Conservation (phyloP, 1,140 invertebrate genomes). For the Aethina tumida region DNA sequence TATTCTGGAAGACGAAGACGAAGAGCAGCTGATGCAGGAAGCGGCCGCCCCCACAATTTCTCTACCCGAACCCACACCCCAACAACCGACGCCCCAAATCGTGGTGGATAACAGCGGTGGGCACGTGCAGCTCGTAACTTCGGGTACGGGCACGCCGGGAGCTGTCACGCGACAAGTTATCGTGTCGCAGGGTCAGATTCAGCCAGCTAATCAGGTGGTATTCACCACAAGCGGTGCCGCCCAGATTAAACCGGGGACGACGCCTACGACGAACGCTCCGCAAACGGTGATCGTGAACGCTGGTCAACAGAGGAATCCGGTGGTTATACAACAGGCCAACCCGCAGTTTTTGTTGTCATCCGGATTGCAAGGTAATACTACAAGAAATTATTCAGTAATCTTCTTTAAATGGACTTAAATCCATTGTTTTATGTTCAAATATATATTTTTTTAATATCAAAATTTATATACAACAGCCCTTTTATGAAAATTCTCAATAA, state of each 20-base stretch:
- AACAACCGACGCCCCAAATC: slow-evolving; percentile 23
- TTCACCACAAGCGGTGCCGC: slow-evolving; percentile 17
- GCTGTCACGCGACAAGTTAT: slow-evolving; percentile 33
- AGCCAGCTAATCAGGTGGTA: slow-evolving; percentile 19
- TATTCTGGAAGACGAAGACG: slow-evolving; percentile 57
- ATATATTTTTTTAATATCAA: too few relatives aligned
- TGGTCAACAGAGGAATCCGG: slow-evolving; percentile 31
- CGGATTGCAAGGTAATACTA: slow-evolving; percentile 27
- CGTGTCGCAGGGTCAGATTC: slow-evolving; percentile 31
- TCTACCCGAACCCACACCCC: slow-evolving; percentile 12
- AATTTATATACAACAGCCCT: too few relatives aligned
- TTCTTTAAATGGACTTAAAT: too few relatives aligned
- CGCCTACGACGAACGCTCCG: slow-evolving; percentile 1
- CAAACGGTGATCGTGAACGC: slow-evolving; percentile 39
- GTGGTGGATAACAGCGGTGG: slow-evolving; percentile 27
- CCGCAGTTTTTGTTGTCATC: slow-evolving; percentile 29
- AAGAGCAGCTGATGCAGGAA: slow-evolving; percentile 40
- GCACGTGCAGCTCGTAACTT: slow-evolving; percentile 26
- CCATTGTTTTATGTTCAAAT: too few relatives aligned
- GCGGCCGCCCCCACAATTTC: slow-evolving; percentile 21
- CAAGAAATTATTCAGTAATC: too few relatives aligned
- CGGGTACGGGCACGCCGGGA: too few relatives aligned
- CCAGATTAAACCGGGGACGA: slow-evolving; percentile 19
- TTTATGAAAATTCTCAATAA: too few relatives aligned
- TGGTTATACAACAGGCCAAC: slow-evolving; percentile 37